These are phyloP conservation scores for Oscheius sp. DNA, from an alignment of 2,888 invertebrate genomes.

Conservation along the genomic window DNA sequence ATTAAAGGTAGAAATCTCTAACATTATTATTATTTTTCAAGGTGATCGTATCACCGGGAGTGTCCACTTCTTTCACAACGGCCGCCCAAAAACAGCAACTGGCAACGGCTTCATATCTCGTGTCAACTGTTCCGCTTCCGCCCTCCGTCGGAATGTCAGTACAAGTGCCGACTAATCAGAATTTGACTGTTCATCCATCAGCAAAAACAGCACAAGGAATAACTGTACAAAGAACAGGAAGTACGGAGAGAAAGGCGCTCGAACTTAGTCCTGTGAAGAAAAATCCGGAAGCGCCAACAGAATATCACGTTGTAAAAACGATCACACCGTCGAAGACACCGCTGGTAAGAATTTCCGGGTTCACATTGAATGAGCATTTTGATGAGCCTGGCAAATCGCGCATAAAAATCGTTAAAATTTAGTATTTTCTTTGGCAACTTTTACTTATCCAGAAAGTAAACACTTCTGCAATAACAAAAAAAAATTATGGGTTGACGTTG, in stretches of 20 bases:
- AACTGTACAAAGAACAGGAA: neutral
- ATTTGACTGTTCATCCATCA: neutral
- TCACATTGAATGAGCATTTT: no score
- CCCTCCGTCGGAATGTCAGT: neutral
- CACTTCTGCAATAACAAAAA: no score
- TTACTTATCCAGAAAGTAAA: no score
- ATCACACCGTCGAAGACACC: neutral
- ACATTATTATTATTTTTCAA: neutral
- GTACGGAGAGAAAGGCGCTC: neutral
- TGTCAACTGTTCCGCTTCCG: constrained; percentile 2
- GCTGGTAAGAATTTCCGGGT: neutral
- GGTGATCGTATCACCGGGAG: constrained; percentile 13
- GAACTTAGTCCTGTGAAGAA: neutral
- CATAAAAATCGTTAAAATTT: no score
- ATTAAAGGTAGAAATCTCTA: neutral
- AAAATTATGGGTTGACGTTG: no score
- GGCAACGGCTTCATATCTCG: constrained; percentile 8
- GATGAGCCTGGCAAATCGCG: no score
- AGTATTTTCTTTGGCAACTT: no score
- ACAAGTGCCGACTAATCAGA: neutral
- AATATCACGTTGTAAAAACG: neutral
- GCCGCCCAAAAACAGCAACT: constrained; percentile 18
- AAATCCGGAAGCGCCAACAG: neutral
- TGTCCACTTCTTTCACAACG: constrained; percentile 2
- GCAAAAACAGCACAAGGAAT: neutral